phyloP scores from a whole-genome alignment of 1,140 invertebrate genomes.

The Drosophila rufa region DNA sequence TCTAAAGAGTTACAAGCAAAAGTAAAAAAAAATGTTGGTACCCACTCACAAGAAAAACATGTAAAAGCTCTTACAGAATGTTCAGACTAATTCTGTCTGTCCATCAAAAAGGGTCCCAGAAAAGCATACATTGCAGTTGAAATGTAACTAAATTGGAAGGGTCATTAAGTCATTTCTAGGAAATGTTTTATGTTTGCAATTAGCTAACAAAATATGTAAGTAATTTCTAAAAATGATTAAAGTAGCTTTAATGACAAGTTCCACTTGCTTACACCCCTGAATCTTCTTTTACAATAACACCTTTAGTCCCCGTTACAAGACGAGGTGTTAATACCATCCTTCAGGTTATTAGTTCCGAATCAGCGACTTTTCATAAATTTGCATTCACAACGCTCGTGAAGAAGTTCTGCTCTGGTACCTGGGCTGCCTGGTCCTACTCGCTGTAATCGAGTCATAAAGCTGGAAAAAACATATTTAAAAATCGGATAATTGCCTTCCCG shows the following conservation, averaged over 20 bases:
- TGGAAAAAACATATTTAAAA: conserved; percentile 76
- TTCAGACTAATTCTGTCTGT: conserved; percentile 3
- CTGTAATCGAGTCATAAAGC: conserved; percentile 62
- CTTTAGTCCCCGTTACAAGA: background rate
- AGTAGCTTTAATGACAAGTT: no score
- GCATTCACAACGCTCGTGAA: conserved; percentile 48
- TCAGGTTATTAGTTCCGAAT: conserved; percentile 77
- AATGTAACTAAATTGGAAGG: conserved; percentile 7
- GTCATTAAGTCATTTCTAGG: background rate
- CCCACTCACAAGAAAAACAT: conserved; percentile 29
- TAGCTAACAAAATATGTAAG: background rate
- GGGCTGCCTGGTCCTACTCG: conserved; percentile 25
- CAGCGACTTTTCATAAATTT: conserved; percentile 74
- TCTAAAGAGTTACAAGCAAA: background rate
- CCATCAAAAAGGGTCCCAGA: conserved; percentile 10
- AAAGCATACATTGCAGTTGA: conserved; percentile 19
- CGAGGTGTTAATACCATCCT: conserved; percentile 1
- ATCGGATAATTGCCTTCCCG: conserved; percentile 67
- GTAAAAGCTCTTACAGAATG: conserved; percentile 60
- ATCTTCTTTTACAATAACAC: no score
- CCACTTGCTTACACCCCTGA: no score
- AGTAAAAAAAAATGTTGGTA: background rate
- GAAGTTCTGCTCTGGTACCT: conserved; percentile 28
- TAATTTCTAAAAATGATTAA: background rate
- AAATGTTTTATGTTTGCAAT: background rate